These are phyloP conservation scores for Cephalotes varians DNA, from an alignment of 2,888 invertebrate genomes.

Conservation along the genomic window DNA sequence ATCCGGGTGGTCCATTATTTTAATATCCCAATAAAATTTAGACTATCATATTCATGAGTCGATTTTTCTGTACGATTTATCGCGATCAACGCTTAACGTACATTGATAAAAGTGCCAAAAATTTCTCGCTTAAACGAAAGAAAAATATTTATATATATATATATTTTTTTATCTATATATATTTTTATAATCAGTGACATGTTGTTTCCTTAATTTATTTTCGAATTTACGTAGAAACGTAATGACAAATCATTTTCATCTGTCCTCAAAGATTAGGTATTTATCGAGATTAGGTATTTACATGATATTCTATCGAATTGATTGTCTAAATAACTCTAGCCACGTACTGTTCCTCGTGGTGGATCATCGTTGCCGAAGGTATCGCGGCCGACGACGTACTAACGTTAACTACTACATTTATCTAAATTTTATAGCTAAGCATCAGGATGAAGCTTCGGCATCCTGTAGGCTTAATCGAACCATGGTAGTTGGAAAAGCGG, in stretches of 20 bases:
- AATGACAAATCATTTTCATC: not conserved
- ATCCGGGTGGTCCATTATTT: not conserved
- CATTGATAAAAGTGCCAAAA: not conserved
- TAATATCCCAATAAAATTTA: not conserved
- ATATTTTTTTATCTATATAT: not conserved
- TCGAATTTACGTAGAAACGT: not conserved
- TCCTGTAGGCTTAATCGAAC: conserved; percentile 17
- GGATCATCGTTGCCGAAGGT: conserved; percentile 27
- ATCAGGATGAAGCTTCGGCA: conserved; percentile 26
- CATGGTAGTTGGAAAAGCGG: not conserved
- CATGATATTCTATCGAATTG: not conserved
- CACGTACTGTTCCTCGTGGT: not conserved
- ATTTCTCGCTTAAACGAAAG: not conserved
- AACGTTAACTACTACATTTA: conserved; percentile 30
- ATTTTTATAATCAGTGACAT: not conserved
- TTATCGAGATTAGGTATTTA: not conserved
- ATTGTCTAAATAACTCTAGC: not conserved
- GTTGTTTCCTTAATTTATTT: not conserved
- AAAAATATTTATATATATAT: not conserved
- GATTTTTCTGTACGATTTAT: not conserved
- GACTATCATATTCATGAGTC: not conserved
- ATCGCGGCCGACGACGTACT: conserved; percentile 26
- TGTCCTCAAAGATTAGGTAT: not conserved
- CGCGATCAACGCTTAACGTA: not conserved
- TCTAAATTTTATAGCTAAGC: conserved; percentile 38